phyloP scores from a whole-genome alignment of 2,888 invertebrate species.

The Philaethria dido region DNA sequence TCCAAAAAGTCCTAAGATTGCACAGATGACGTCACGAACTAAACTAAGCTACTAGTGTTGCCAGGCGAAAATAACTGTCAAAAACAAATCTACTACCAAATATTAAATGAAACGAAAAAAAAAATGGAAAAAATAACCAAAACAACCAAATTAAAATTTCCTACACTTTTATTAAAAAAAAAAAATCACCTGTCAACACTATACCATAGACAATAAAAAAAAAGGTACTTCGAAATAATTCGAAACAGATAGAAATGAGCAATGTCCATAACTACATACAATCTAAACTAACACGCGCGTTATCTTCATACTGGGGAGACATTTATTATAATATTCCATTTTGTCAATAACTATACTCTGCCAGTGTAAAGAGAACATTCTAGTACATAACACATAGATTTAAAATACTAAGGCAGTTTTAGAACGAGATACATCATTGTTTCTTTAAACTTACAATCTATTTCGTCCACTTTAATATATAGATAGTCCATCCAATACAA shows the following conservation, averaged over 20 bases:
- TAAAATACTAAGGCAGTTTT: slow-evolving; percentile 41
- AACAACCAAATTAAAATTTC: background rate
- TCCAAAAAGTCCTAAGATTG: slow-evolving; percentile 30
- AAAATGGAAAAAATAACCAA: background rate
- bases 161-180: background rate
- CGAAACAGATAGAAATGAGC: slow-evolving; percentile 38
- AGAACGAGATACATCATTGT: slow-evolving; percentile 34
- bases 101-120: background rate
- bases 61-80: background rate
- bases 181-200: slow-evolving; percentile 8
- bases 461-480: background rate
- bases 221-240: slow-evolving; percentile 28
- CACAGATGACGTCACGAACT: slow-evolving; percentile 34
- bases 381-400: slow-evolving; percentile 33
- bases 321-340: slow-evolving; percentile 25
- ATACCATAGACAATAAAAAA: slow-evolving; percentile 15
- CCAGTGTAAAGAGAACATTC: slow-evolving; percentile 31
- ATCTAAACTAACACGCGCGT: slow-evolving; percentile 24
- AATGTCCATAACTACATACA: slow-evolving; percentile 35
- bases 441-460: slow-evolving; percentile 10
- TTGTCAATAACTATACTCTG: slow-evolving; percentile 29
- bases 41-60: slow-evolving; percentile 25
- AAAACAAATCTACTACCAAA: background rate
- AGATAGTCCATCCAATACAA: slow-evolving; percentile 5
- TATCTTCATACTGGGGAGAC: slow-evolving; percentile 29